A percentile compares a stretch with the other conserved stretches of the same genome.
Conservation (phyloP, 2,888 invertebrate species). For the Drosophila sordidapex region DNA sequence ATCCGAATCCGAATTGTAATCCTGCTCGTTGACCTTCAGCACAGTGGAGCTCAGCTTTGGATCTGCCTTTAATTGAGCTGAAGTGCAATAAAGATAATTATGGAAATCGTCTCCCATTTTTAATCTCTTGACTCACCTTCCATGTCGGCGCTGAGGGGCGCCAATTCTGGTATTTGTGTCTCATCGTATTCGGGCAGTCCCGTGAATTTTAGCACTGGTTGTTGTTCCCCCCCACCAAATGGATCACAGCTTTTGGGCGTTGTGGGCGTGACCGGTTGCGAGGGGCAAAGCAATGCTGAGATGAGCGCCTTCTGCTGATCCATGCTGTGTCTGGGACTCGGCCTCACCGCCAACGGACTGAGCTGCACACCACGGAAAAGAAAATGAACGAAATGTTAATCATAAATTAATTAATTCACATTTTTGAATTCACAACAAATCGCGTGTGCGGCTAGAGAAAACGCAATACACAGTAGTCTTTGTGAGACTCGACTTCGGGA, state of each 20-base stretch:
- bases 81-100: not conserved
- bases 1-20: slow-evolving; percentile 66
- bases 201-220: slow-evolving; percentile 39
- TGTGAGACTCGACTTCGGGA: slow-evolving; percentile 14
- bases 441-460: slow-evolving; percentile 43
- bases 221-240: slow-evolving; percentile 35
- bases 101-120: not conserved
- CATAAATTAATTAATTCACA: slow-evolving; percentile 27
- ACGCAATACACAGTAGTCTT: slow-evolving; percentile 19
- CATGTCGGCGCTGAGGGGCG: slow-evolving; percentile 57
- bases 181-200: slow-evolving; percentile 80
- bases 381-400: slow-evolving; percentile 4
- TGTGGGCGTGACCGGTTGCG: slow-evolving; percentile 37
- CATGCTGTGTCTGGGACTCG: slow-evolving; percentile 58
- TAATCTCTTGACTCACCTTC: slow-evolving; percentile 55
- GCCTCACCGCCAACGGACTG: slow-evolving; percentile 73
- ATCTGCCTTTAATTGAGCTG: slow-evolving; percentile 49
- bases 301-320: slow-evolving; percentile 62
- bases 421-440: slow-evolving; percentile 31
- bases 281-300: slow-evolving; percentile 47
- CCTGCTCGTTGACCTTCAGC: slow-evolving; percentile 37
- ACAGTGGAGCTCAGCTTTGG: slow-evolving; percentile 29
- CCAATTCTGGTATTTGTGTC: slow-evolving; percentile 74
- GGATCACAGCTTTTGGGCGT: slow-evolving; percentile 23
- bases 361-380: slow-evolving; percentile 54